Evolutionary conservation across 2,113 vertebrate species (phyloP), one percentile per base, ranked within the genome.

Genomic region (Peucedramus taeniatus): DNA sequence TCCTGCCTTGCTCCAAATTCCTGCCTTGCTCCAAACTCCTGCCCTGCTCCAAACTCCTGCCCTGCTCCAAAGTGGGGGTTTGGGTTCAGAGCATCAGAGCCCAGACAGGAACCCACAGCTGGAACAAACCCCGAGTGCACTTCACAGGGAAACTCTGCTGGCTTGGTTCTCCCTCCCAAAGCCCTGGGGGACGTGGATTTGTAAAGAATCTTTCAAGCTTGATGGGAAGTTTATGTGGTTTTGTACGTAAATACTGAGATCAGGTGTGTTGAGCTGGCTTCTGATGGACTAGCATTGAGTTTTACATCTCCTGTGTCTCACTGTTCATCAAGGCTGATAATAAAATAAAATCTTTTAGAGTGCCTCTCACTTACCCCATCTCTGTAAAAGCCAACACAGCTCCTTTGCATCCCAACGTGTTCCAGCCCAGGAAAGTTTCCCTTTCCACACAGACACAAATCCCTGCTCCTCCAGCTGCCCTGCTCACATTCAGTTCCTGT

Each of bases 51-150:
- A 31, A 0, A 76, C n/a, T n/a, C n/a, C n/a, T n/a, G n/a, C 82
- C 5, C 56, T 59, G 68, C 24, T 65, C 66, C 76, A 31, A 0
- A 76, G 21, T 4, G 59, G 31, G 31, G 11, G 14, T 24, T 51
- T 5, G 12, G 72, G 57, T 24, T 53, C 54, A 4, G 61, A 56
- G 70, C 35, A 12, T 6, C 30, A 37, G 57, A 71, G 57, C 22
- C 1, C 0, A 13, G 1, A 1, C 44, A 8, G 50, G 57, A 82
- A 24, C 8, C 7, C 2, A 21, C 27, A 2, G 21, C 39, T 51
- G 69, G 37, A 68, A 30, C 33, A 20, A 3, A 8, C 44, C 6
- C 0, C 2, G 51, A 3, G 4, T 15, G 84, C 53, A 4, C 21
- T 28, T 63, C 53, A 6, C 5, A 7, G 17, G 47, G 56, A 66